Evolutionary conservation across 2,113 vertebrate genomes (phyloP), one percentile per base, ranked within the genome.

Genomic region (Spheniscus mendiculus): DNA sequence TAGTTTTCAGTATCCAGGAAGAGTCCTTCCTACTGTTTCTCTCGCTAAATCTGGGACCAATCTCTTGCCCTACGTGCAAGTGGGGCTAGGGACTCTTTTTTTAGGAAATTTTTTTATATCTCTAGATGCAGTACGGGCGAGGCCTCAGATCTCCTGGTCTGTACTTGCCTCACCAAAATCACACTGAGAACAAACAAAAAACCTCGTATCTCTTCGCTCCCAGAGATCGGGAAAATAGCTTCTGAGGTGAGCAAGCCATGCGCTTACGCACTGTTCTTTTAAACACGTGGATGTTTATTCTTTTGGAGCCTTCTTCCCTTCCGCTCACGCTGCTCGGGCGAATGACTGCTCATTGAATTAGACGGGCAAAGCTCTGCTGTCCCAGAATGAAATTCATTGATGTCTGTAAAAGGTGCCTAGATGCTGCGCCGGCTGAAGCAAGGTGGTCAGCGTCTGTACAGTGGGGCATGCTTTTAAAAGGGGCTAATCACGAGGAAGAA

Each of bases 11-110:
- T 53, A 42, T 38, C 53, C 66, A 87, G 40, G 10, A 87, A 70
- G 84, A 83, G 53, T 85, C 66, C 69, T 82, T 74, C 52, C 53
- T 81, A 8, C 40, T 58, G 15, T 87, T 96, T 55, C 47, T 89
- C 40, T 84, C 9, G 5, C 76, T 80, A n/a, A 83, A 73, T 73
- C 78, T 88, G 91, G 94, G 93, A 94, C 93, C 94, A 91, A 4
- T 83, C 63, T 95, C 91, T 62, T 70, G 22, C 61, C 83, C 89
- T 81, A 2, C 19, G 2, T 89, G 72, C 72, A 58, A 63, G 12
- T 93, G 67, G 82, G 74, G 66, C 66, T 66, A 61, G 53, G 62
- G 71, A 81, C 66, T 83, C 3, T 40, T 23, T 83, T 84, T 77
- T 65, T 76, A 58, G 23, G 58, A 34, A 42, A 5, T 71, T 49